Evolutionary conservation across 2,888 invertebrate species (phyloP).

Genomic region (Tipula helvola): DNA sequence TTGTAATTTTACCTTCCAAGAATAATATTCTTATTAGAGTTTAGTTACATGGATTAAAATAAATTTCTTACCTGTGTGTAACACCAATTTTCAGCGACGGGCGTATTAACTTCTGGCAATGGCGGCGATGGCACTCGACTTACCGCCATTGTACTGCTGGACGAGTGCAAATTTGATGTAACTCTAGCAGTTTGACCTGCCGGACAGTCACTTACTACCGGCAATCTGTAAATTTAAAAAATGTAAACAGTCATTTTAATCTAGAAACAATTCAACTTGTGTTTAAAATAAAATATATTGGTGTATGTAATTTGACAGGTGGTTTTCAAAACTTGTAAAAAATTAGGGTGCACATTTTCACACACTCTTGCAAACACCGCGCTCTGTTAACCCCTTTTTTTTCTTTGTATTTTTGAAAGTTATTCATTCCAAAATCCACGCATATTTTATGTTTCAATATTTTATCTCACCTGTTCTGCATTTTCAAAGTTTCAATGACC

Average conservation of each 20-base stretch:
- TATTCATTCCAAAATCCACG: not conserved
- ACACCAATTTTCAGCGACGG: constrained; percentile 99
- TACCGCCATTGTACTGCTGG: constrained; percentile 88
- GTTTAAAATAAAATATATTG: not conserved
- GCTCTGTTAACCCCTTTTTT: not conserved
- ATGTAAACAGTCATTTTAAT: not conserved
- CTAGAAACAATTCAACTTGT: not conserved
- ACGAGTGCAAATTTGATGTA: constrained; percentile 64
- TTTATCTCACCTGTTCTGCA: constrained; percentile 7
- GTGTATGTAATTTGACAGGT: not conserved
- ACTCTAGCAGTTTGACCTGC: constrained; percentile 77
- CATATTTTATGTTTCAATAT: not conserved
- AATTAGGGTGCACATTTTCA: not conserved
- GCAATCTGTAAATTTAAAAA: constrained; percentile 49
- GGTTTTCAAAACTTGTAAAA: not conserved
- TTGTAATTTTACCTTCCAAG: not conserved
- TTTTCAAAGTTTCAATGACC: constrained; percentile 9
- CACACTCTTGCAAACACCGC: not conserved
- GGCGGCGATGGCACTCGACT: constrained; percentile 94
- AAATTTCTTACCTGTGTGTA: constrained; percentile 79
- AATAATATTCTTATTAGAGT: not conserved
- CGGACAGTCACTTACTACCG: constrained; percentile 63
- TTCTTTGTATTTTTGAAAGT: not conserved
- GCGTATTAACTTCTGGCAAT: constrained; percentile 89
- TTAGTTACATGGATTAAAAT: not conserved